phyloP scores from a whole-genome alignment of 2,888 invertebrate species.

The Eilema caniola region DNA sequence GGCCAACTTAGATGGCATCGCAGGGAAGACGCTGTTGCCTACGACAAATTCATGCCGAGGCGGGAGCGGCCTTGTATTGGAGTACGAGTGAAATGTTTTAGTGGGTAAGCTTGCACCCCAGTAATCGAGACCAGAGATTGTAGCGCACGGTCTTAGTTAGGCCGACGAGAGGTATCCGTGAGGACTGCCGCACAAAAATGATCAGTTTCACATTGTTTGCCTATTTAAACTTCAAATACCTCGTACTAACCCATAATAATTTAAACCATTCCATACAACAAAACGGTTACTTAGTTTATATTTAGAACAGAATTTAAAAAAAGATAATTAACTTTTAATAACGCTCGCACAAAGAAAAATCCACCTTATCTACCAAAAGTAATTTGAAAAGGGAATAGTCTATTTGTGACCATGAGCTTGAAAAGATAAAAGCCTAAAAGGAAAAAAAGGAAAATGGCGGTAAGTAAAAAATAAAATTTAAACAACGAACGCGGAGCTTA shows the following conservation, averaged over 20 bases:
- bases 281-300: not conserved
- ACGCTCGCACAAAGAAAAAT: constrained; percentile 23
- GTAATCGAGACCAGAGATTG: no score
- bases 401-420: constrained; percentile 34
- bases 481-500: constrained; percentile 19
- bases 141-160: no score
- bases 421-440: constrained; percentile 32
- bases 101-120: no score
- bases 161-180: no score
- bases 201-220: not conserved
- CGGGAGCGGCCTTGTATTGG: no score
- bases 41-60: no score
- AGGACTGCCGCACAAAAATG: not conserved
- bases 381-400: constrained; percentile 34
- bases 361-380: constrained; percentile 34
- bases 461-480: constrained; percentile 20
- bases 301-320: not conserved
- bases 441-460: constrained; percentile 26
- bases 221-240: no score
- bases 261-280: not conserved
- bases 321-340: constrained; percentile 20
- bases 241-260: not conserved
- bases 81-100: no score
- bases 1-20: no score
- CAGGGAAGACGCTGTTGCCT: no score